Conservation (phyloP, 2,113 vertebrate species). For the Tyto alba region DNA sequence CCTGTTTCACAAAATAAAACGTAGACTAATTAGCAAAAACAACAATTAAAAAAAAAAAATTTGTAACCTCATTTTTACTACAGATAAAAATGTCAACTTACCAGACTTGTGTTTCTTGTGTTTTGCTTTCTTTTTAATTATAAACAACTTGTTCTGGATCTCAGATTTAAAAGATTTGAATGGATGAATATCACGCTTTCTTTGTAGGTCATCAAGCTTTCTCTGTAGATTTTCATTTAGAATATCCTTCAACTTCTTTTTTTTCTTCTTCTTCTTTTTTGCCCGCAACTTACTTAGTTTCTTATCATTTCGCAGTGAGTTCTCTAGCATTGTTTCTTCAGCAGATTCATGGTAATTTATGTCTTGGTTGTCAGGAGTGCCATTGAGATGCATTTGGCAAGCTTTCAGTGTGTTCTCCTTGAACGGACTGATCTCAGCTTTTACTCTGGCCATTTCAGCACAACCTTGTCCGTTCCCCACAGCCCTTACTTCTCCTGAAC, state of each 20-base stretch:
- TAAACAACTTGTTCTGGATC: slow-evolving; percentile 72
- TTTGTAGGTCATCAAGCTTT: slow-evolving; percentile 73
- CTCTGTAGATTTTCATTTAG: slow-evolving; percentile 73
- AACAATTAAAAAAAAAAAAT: neutral
- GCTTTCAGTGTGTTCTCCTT: slow-evolving; percentile 71
- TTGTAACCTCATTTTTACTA: neutral
- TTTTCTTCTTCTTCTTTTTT: slow-evolving; percentile 90
- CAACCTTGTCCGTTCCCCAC: slow-evolving; percentile 69
- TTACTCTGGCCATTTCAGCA: slow-evolving; percentile 56
- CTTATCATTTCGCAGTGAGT: slow-evolving; percentile 50
- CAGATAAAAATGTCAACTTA: slow-evolving; percentile 61
- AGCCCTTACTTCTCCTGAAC: slow-evolving; percentile 61
- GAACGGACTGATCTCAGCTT: slow-evolving; percentile 56
- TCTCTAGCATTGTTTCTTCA: slow-evolving; percentile 58
- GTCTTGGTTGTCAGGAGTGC: slow-evolving; percentile 67
- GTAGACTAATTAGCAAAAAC: neutral
- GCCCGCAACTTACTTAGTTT: slow-evolving; percentile 71
- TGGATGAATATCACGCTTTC: slow-evolving; percentile 73
- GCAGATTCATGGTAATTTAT: slow-evolving; percentile 55
- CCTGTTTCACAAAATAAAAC: neutral
- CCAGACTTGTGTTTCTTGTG: slow-evolving; percentile 89
- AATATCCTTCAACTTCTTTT: slow-evolving; percentile 82
- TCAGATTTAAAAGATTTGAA: slow-evolving; percentile 79
- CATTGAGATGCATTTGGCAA: slow-evolving; percentile 71
- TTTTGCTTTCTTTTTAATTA: slow-evolving; percentile 85